A percentile compares a stretch with the other conserved stretches of the same genome.
Evolutionary conservation across 2,797 vertebrate species (phyloP).

Genomic region (Microcaecilia unicolor): DNA sequence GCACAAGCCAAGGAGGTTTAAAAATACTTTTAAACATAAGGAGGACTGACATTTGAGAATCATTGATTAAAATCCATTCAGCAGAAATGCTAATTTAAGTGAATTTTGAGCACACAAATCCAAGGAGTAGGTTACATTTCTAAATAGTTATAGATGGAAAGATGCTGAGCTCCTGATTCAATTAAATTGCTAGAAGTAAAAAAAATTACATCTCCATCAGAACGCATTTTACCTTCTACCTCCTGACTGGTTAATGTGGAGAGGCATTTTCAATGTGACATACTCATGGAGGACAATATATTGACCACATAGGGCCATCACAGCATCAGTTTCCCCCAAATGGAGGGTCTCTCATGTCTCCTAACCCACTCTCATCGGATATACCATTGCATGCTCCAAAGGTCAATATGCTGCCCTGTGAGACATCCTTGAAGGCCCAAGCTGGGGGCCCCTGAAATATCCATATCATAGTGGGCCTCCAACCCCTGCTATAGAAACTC

Average conservation of each 20-base stretch:
- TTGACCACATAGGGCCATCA: too few relatives aligned
- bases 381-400: too few relatives aligned
- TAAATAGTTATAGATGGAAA: constrained; percentile 26
- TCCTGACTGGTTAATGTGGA: constrained; percentile 1
- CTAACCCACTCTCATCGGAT: too few relatives aligned
- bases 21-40: constrained; percentile 29
- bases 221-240: constrained; percentile 10
- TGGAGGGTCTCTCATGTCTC: too few relatives aligned
- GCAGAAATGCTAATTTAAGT: constrained; percentile 41
- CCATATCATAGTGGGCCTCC: too few relatives aligned
- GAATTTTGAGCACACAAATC: constrained; percentile 30
- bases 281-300: too few relatives aligned
- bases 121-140: constrained; percentile 38
- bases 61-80: constrained; percentile 46
- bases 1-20: constrained; percentile 13
- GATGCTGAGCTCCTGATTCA: constrained; percentile 30
- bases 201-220: constrained; percentile 5
- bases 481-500: too few relatives aligned
- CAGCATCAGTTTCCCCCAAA: too few relatives aligned
- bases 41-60: constrained; percentile 22
- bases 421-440: too few relatives aligned
- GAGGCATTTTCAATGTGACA: too few relatives aligned
- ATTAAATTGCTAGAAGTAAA: constrained; percentile 30
- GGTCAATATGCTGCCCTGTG: too few relatives aligned
- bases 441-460: too few relatives aligned